Conservation (phyloP, 2,797 vertebrate species). For the Momotus momota region DNA sequence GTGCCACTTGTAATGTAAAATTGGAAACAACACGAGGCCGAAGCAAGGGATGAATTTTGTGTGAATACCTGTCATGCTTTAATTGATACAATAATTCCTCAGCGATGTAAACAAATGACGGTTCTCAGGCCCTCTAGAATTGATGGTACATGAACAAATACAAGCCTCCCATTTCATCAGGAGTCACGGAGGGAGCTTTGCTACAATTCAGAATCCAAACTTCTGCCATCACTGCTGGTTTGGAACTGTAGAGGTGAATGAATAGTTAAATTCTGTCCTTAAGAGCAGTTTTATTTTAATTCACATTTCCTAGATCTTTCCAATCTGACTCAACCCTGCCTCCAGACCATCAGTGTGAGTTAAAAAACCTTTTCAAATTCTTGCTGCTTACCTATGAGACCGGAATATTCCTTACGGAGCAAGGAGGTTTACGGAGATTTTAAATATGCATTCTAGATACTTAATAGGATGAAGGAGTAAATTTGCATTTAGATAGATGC, state of each 20-base stretch:
- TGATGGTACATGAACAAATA: neutral
- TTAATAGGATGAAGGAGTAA: neutral
- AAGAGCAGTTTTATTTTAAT: neutral
- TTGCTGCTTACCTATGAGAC: constrained; percentile 2
- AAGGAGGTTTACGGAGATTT: neutral
- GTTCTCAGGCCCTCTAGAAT: neutral
- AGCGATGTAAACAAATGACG: neutral
- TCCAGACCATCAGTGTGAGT: neutral
- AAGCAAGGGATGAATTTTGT: neutral
- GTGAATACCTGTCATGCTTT: neutral
- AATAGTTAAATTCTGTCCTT: neutral
- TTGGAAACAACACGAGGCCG: neutral
- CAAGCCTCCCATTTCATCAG: neutral
- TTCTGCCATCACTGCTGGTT: neutral
- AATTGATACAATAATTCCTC: neutral
- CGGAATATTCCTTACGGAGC: neutral
- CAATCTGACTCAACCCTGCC: neutral
- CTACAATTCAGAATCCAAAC: neutral
- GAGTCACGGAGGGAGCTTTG: neutral
- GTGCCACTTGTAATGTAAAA: neutral
- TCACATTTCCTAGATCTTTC: neutral
- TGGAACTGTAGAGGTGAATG: neutral
- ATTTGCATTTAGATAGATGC: constrained; percentile 44
- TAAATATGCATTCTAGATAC: neutral
- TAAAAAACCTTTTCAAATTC: neutral